Base-by-base conservation (phyloP, 2,113 vertebrate species). In the Melanerpes formicivorus region DNA sequence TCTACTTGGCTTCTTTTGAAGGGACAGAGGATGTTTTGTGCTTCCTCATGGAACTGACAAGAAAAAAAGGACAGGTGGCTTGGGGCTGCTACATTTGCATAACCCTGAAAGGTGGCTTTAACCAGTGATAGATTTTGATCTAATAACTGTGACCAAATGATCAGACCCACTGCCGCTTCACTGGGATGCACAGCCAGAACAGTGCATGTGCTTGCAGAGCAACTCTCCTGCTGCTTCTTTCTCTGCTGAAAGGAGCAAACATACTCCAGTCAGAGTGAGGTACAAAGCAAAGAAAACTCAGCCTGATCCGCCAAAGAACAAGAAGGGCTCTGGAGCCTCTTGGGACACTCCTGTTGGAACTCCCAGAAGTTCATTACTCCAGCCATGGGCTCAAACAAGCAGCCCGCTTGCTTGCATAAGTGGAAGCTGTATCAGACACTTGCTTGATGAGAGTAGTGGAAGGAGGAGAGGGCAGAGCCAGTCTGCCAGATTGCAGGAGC, bases 41-140 rank as follows among this genome's bases (percentile, higher is more conserved):
- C 52, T 92, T 85, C 91, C 67, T 92, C 2, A 0, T 73, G 60
- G 78, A 84, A 54, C 27, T 8, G 5, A 91, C 67, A 76, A 48
- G 71, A 85, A 66, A 59, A 77, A 92, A 88, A 80, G 73, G 32
- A 65, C 10, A 23, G 87, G 66, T 93, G 87, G 46, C 84, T 87
- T 83, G 69, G 26, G 40, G 48, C 83, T 79, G 65, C 63, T 91
- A 26, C 32, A 88, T 96, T 95, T 95, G 90, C 84, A 94, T 94
- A 95, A 55, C 62, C 30, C 64, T 95, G 78, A 93, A 91, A 91
- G 32, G 40, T 88, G 66, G 50, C 86, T 92, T 86, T 67, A 91
- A 63, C 55, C 48, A 26, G 72, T 96, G 95, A 95, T 78, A 78
- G 72, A 95, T 95, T 91, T 88, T 80, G 58, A n/a, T 75, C 80